These are phyloP conservation scores for Darevskia mixta DNA, from an alignment of 2,797 vertebrate species.

Conservation along the genomic window DNA sequence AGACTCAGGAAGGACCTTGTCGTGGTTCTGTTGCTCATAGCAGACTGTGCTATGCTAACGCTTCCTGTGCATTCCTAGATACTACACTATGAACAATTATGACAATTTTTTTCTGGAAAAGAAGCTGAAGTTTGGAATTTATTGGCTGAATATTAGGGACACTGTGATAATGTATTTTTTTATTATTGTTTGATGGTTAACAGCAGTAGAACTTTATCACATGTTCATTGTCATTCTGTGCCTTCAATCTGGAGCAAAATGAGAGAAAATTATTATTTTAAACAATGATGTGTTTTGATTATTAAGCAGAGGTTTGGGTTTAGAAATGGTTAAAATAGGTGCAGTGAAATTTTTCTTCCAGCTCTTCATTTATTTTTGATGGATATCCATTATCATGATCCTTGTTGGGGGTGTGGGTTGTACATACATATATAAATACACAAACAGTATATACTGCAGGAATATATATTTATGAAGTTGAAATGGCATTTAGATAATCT, in stretches of 20 bases:
- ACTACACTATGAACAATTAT: background rate
- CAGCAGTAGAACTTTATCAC: background rate
- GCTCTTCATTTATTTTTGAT: background rate
- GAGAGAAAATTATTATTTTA: background rate
- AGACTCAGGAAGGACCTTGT: constrained; percentile 8
- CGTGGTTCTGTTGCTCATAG: constrained; percentile 54
- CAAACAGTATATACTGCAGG: too few species aligned
- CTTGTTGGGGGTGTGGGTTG: background rate
- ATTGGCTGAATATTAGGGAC: background rate
- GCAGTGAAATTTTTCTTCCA: background rate
- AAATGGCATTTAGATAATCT: too few species aligned
- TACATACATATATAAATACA: too few species aligned
- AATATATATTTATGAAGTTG: too few species aligned
- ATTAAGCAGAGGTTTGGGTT: background rate
- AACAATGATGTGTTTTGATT: background rate
- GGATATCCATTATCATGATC: background rate
- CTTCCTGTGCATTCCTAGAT: constrained; percentile 1
- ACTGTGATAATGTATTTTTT: background rate
- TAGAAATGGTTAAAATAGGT: background rate
- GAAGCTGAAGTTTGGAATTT: background rate
- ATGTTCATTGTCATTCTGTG: background rate
- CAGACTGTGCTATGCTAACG: constrained; percentile 37
- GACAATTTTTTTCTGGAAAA: background rate
- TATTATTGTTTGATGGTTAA: background rate
- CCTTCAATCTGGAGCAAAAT: background rate